Evolutionary conservation across 2,113 vertebrate species (phyloP).

Genomic region (Coregonus clupeaformis): DNA sequence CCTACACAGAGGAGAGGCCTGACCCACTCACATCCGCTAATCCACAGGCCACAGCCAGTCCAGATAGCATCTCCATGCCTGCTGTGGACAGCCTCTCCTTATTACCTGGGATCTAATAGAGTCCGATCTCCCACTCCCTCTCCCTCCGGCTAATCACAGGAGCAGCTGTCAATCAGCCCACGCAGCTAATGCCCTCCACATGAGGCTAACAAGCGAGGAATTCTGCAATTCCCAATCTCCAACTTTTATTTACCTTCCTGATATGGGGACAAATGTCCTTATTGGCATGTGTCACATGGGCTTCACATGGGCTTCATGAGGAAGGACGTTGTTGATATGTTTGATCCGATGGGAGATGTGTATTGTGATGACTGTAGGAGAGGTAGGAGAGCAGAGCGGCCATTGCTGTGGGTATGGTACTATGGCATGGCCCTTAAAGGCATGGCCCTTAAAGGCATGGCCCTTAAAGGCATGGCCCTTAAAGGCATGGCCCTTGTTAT

Average conservation of each 20-base stretch:
- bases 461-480: conserved; percentile 88
- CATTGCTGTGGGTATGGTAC: too few relatives aligned
- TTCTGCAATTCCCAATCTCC: conserved; percentile 70
- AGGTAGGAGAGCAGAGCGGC: too few relatives aligned
- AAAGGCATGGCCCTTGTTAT: conserved; percentile 79
- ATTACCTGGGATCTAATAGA: conserved; percentile 76
- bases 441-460: conserved; percentile 56
- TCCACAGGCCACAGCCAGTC: conserved; percentile 44
- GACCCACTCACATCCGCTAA: conserved; percentile 42
- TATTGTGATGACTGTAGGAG: too few relatives aligned
- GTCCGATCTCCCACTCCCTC: conserved; percentile 59
- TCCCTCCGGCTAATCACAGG: conserved; percentile 65
- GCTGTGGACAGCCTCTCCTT: conserved; percentile 61
- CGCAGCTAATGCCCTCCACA: conserved; percentile 70
- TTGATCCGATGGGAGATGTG: too few relatives aligned
- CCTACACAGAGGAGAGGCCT: conserved; percentile 13
- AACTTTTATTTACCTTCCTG: conserved; percentile 70
- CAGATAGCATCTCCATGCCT: conserved; percentile 63
- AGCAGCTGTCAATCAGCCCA: conserved; percentile 73
- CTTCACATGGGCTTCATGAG: conserved; percentile 16
- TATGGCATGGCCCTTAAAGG: conserved; percentile 82
- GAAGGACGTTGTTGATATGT: conserved; percentile 29
- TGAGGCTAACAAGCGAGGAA: conserved; percentile 60
- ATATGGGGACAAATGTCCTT: conserved; percentile 72
- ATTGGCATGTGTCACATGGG: conserved; percentile 62